Evolutionary conservation across 2,113 vertebrate genomes (phyloP).

Genomic region (Microcebus lehilahytsara): DNA sequence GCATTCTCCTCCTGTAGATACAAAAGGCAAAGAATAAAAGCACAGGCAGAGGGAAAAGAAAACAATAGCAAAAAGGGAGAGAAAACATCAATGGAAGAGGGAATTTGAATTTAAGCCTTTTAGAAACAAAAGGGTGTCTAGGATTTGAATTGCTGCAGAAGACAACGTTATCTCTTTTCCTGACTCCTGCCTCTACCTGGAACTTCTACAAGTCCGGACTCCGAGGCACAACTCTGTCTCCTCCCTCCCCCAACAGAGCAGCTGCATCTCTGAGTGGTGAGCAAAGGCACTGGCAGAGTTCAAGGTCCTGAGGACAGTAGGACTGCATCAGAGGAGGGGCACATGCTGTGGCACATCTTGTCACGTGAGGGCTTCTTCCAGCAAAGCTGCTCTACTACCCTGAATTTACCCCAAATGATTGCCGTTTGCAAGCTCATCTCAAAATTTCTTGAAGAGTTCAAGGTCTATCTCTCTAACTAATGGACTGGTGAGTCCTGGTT

Average conservation of each 20-base stretch:
- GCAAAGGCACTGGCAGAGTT: background rate
- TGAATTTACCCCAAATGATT: background rate
- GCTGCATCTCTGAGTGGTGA: too few species aligned
- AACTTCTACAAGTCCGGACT: background rate
- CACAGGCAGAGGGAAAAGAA: background rate
- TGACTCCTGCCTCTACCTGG: background rate
- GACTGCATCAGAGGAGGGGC: too few species aligned
- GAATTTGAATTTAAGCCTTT: background rate
- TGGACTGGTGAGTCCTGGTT: background rate
- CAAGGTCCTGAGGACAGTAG: accelerated
- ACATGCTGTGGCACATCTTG: too few species aligned
- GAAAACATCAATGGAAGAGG: background rate
- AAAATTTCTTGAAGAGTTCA: background rate
- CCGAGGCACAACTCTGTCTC: background rate
- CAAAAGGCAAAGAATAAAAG: background rate
- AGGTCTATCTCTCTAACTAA: background rate
- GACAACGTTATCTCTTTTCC: background rate
- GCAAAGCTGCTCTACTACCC: background rate
- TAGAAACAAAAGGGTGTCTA: background rate
- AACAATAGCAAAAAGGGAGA: background rate
- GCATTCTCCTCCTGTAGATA: background rate
- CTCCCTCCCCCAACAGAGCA: background rate
- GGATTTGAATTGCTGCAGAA: background rate
- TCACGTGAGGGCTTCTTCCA: background rate
- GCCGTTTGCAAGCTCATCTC: background rate